Evolutionary conservation across 1,140 invertebrate genomes (phyloP), one percentile per base, ranked within the genome.

Genomic region (Microplitis demolitor): DNA sequence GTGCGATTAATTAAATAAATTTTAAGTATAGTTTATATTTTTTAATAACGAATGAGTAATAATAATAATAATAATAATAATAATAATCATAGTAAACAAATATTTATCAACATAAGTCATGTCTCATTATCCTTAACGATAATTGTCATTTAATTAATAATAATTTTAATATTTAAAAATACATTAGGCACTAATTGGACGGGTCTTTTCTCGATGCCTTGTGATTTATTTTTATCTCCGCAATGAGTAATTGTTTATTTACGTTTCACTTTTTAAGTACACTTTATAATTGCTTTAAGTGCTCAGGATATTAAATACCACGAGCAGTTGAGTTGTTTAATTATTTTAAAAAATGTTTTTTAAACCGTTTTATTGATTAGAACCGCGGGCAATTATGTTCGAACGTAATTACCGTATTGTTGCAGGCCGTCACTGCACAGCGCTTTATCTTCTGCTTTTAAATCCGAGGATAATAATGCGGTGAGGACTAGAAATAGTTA

Each of bases 121-220:
- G 60, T 61, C 24, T 61, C 16, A 33, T 61, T 61, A 61, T 11
- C 14, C 60, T 61, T 61, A 24, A 61, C 8, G 33, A 61, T 13
- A 24, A 33, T 31, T 61, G 33, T 35, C 34, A 63, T 39, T 16
- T 34, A 35, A 35, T 14, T n/a, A 39, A 63, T 37, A 35, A 63
- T 37, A 56, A 78, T 70, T 69, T 37, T 76, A 71, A 71, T 71
- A 78, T 70, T 76, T 66, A 58, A 74, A 14, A 63, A 73, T 76
- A 77, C 56, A 75, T 78, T 84, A 84, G 83, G 83, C 83, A 84
- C 82, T 82, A 84, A 79, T 79, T 83, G 83, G 83, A 84, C 83
- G 83, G 83, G 79, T 78, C 66, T 81, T 75, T 51, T 39, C 16
- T 39, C 35, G 73, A 79, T 81, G 45, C 73, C 77, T 60, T 66